Percentiles rank a stretch among this genome's conserved stretches.
These are phyloP conservation scores for Callaeas wilsoni DNA, from an alignment of 2,113 vertebrate genomes.

Conservation along the genomic window DNA sequence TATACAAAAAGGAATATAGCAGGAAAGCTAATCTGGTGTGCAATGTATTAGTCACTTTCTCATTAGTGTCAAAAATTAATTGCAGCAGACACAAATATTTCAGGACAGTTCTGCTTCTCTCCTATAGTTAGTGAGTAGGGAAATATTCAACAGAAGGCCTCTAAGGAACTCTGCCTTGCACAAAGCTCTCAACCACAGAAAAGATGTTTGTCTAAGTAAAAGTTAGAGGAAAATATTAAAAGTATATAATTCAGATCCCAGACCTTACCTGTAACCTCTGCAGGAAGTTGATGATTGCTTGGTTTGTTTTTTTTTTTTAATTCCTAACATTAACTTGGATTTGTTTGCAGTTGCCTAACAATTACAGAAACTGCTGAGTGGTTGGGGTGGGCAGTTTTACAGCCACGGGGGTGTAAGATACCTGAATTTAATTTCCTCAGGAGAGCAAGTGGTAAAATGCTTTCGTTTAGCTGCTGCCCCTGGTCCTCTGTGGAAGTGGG, in stretches of 20 bases:
- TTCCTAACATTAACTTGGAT: background rate
- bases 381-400: background rate
- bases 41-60: background rate
- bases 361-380: background rate
- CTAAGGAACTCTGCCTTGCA: background rate
- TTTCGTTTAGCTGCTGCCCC: background rate
- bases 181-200: background rate
- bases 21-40: background rate
- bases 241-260: background rate
- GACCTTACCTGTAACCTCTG: background rate
- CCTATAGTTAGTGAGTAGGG: background rate
- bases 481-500: background rate
- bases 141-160: background rate
- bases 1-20: background rate
- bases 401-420: background rate
- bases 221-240: background rate
- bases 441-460: background rate
- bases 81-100: background rate
- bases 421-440: background rate
- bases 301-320: background rate
- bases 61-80: constrained; percentile 2
- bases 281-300: background rate
- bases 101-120: background rate
- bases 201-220: background rate
- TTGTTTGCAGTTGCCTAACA: background rate